Conservation (phyloP, 2,888 invertebrate genomes). For the Bellardia bayeri region DNA sequence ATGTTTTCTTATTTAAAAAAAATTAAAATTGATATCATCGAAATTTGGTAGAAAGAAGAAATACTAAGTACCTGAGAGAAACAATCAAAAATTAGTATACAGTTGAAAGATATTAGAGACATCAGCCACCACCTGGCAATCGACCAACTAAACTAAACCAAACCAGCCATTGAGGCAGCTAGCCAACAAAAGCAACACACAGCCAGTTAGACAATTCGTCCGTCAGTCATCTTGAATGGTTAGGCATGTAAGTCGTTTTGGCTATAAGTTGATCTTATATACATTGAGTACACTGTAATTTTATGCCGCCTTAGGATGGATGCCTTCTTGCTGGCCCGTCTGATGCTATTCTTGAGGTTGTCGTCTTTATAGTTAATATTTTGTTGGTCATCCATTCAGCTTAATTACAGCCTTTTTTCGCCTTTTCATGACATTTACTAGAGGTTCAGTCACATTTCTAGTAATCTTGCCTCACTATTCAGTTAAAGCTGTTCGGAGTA, state of each 20-base stretch:
- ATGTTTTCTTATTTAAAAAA: no score
- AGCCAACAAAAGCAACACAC: slow-evolving; percentile 43
- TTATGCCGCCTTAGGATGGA: slow-evolving; percentile 76
- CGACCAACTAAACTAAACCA: slow-evolving; percentile 40
- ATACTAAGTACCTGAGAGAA: no score
- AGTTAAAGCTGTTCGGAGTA: no score
- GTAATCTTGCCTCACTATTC: no score
- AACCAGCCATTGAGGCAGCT: slow-evolving; percentile 62
- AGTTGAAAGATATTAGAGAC: slow-evolving; percentile 12
- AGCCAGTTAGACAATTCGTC: slow-evolving; percentile 74
- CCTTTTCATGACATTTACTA: no score
- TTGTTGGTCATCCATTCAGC: no score
- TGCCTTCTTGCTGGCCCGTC: slow-evolving; percentile 75
- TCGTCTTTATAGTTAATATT: slow-evolving; percentile 38
- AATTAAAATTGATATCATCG: no score
- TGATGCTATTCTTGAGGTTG: slow-evolving; percentile 70
- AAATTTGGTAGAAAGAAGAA: no score
- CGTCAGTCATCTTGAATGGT: slow-evolving; percentile 67
- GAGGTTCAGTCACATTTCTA: no score
- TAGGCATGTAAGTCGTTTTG: slow-evolving; percentile 79
- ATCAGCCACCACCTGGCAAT: slow-evolving; percentile 20
- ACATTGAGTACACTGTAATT: slow-evolving; percentile 67
- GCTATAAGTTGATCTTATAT: slow-evolving; percentile 80
- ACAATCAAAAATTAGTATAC: no score
- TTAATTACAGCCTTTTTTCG: no score